Conservation (phyloP, 2,888 invertebrate species). For the Shargacucullia verbasci region DNA sequence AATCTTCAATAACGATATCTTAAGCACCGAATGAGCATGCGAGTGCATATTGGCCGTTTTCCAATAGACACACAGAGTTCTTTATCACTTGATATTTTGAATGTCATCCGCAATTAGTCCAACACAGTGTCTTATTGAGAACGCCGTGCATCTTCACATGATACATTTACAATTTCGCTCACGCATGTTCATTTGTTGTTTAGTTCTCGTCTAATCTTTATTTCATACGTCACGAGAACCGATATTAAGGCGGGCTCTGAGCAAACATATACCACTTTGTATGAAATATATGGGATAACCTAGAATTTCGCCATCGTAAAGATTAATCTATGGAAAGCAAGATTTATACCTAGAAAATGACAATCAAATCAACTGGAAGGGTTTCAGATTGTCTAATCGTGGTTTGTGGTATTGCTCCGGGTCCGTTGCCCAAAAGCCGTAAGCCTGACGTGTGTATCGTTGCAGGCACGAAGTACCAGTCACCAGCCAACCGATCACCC, state of each 20-base stretch:
- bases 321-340: no score
- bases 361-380: no score
- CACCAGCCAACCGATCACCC: conserved; percentile 98
- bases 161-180: conserved; percentile 62
- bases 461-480: conserved; percentile 99
- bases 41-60: conserved; percentile 70
- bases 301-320: no score
- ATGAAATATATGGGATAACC: no score
- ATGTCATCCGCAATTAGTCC: conserved; percentile 25
- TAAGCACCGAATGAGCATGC: conserved; percentile 84
- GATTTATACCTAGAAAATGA: no score
- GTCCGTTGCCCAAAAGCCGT: conserved; percentile 61
- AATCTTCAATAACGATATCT: conserved; percentile 64
- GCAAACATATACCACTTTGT: conserved; percentile 53
- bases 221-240: conserved; percentile 74
- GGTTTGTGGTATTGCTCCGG: conserved; percentile 63
- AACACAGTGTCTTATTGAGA: conserved; percentile 40
- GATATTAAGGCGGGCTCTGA: conserved; percentile 71
- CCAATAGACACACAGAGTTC: conserved; percentile 49
- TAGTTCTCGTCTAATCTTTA: conserved; percentile 74
- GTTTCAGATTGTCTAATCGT: conserved; percentile 7
- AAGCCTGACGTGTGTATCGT: conserved; percentile 87
- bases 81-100: conserved; percentile 24
- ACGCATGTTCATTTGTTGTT: conserved; percentile 86
- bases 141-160: conserved; percentile 48